A percentile compares a stretch with the other conserved stretches of the same genome.
phyloP scores from a whole-genome alignment of 2,888 invertebrate species.

The Matsumyia berberina region DNA sequence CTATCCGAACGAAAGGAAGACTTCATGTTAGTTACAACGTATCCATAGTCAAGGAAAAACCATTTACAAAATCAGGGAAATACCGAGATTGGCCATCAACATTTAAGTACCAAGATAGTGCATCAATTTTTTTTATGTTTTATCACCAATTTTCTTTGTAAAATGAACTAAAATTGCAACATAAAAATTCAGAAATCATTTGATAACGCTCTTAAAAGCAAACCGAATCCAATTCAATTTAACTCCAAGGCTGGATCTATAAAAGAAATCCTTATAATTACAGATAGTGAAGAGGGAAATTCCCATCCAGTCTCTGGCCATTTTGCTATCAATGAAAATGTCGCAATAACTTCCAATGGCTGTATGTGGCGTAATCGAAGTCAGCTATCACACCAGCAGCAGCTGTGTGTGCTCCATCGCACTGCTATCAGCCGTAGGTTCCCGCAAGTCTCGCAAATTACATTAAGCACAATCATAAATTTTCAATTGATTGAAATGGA shows the following conservation, averaged over 20 bases:
- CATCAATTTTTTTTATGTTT: too few species aligned
- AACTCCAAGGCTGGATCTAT: not conserved
- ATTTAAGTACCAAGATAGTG: too few species aligned
- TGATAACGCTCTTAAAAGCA: too few species aligned
- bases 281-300: not conserved
- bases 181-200: too few species aligned
- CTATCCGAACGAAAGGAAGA: too few species aligned
- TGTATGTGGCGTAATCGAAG: constrained; percentile 56
- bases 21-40: too few species aligned
- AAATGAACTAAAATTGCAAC: too few species aligned
- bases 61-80: too few species aligned
- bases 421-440: constrained; percentile 43
- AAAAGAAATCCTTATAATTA: not conserved
- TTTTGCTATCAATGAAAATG: constrained; percentile 52
- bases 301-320: constrained; percentile 18
- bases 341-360: constrained; percentile 63
- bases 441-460: constrained; percentile 49
- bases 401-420: constrained; percentile 6
- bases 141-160: too few species aligned
- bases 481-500: constrained; percentile 71
- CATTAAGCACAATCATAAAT: constrained; percentile 67
- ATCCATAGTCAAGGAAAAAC: too few species aligned
- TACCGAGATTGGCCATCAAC: too few species aligned
- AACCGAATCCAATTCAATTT: not conserved
- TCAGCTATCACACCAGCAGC: constrained; percentile 49